Conservation (phyloP, 2,888 invertebrate genomes). For the Drosophila cognata region DNA sequence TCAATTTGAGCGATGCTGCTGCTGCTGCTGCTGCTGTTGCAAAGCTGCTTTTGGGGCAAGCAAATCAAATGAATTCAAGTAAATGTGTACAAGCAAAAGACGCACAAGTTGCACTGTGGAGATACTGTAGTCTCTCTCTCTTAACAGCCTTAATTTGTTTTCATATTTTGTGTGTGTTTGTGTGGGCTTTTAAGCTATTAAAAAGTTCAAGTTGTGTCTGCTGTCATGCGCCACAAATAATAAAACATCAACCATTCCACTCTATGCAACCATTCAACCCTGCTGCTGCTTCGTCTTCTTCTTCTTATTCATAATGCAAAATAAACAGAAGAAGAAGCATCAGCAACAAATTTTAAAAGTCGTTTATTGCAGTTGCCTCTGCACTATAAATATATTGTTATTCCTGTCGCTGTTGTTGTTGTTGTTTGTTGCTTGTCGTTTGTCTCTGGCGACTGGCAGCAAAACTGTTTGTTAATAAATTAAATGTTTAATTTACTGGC, state of each 20-base stretch:
- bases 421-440: conserved; percentile 18
- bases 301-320: conserved; percentile 41
- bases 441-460: conserved; percentile 53
- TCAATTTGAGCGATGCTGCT: conserved; percentile 39
- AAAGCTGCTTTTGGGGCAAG: conserved; percentile 33
- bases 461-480: conserved; percentile 76
- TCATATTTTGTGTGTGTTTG: conserved; percentile 40
- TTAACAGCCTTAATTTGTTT: conserved; percentile 72
- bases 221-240: conserved; percentile 52
- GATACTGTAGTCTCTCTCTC: conserved; percentile 11
- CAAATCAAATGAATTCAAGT: conserved; percentile 20
- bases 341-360: conserved; percentile 32
- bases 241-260: conserved; percentile 29
- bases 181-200: conserved; percentile 73
- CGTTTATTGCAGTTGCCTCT: conserved; percentile 47
- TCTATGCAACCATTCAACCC: background rate
- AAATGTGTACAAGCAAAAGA: conserved; percentile 15
- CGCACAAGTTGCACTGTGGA: conserved; percentile 20
- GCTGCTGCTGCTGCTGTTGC: conserved; percentile 2
- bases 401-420: conserved; percentile 14
- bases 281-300: conserved; percentile 47
- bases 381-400: conserved; percentile 30
- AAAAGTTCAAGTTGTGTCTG: conserved; percentile 70
- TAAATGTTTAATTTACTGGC: conserved; percentile 77
- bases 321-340: conserved; percentile 40